A percentile compares a stretch with the other conserved stretches of the same genome.
These are phyloP conservation scores for Dicrurus megarhynchus DNA, from an alignment of 2,113 vertebrate genomes.

Conservation along the genomic window DNA sequence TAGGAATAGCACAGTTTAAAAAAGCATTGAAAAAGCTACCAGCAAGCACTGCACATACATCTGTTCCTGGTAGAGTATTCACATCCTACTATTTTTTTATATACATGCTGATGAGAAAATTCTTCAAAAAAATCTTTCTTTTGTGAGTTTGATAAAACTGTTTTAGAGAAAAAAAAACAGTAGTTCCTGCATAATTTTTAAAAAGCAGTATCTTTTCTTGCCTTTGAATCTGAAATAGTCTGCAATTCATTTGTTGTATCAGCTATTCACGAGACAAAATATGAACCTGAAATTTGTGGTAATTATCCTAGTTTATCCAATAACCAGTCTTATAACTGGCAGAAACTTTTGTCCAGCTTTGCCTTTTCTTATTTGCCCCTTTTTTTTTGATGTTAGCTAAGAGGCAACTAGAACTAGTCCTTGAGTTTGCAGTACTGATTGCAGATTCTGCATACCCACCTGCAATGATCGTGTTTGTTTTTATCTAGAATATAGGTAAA, in stretches of 20 bases:
- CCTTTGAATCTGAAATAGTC: background rate
- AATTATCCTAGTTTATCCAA: background rate
- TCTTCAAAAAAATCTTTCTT: background rate
- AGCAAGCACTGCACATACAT: conserved; percentile 71
- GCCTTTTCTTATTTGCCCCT: background rate
- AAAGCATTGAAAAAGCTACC: conserved; percentile 86
- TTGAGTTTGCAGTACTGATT: background rate
- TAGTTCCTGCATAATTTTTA: background rate
- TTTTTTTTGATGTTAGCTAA: background rate
- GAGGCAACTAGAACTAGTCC: background rate
- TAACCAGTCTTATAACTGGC: background rate
- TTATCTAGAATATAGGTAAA: background rate
- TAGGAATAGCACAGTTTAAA: conserved; percentile 91
- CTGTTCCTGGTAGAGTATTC: conserved; percentile 82
- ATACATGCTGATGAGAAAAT: background rate
- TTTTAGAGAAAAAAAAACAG: rapidly evolving
- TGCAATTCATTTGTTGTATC: background rate
- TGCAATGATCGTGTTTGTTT: background rate
- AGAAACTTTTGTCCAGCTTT: background rate
- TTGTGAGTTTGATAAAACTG: background rate
- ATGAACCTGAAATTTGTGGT: background rate
- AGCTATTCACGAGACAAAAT: background rate
- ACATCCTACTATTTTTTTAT: background rate
- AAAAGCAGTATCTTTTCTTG: background rate
- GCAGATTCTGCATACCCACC: background rate